Conservation (phyloP, 2,113 vertebrate species). For the Erinaceus europaeus region DNA sequence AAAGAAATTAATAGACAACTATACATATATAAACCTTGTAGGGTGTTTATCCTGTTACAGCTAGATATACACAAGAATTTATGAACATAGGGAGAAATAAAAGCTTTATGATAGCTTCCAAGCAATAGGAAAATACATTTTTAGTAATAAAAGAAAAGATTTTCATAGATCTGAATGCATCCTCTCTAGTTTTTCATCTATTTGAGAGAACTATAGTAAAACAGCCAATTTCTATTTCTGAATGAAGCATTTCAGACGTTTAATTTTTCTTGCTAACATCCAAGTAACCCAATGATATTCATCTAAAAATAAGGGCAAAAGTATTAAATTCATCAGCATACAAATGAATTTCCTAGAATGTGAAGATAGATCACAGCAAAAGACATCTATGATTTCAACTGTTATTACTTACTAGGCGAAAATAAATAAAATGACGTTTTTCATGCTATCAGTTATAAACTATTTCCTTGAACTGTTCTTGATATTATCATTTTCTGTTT, state of each 20-base stretch:
- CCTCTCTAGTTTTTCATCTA: constrained; percentile 59
- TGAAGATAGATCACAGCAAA: constrained; percentile 61
- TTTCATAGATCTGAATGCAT: constrained; percentile 73
- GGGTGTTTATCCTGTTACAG: constrained; percentile 76
- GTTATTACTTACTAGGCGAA: constrained; percentile 49
- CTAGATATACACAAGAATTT: constrained; percentile 68
- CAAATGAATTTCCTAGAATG: constrained; percentile 60
- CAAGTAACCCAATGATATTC: constrained; percentile 39
- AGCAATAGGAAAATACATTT: constrained; percentile 75
- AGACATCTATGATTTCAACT: constrained; percentile 42
- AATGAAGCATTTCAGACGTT: constrained; percentile 60
- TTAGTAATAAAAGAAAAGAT: constrained; percentile 70
- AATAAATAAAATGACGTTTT: constrained; percentile 39
- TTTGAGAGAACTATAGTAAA: constrained; percentile 67
- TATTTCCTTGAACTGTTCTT: constrained; percentile 55
- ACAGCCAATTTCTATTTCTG: constrained; percentile 45
- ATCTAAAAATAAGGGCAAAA: constrained; percentile 41
- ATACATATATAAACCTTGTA: constrained; percentile 55
- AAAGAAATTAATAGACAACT: constrained; percentile 65
- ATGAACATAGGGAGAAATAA: constrained; percentile 73
- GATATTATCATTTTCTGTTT: constrained; percentile 59
- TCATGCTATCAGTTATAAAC: constrained; percentile 57
- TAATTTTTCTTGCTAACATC: constrained; percentile 66
- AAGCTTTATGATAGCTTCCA: constrained; percentile 75
- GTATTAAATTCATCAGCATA: constrained; percentile 68